Base-by-base conservation (phyloP, 2,113 vertebrate genomes). In the Ceyx melanurus region DNA sequence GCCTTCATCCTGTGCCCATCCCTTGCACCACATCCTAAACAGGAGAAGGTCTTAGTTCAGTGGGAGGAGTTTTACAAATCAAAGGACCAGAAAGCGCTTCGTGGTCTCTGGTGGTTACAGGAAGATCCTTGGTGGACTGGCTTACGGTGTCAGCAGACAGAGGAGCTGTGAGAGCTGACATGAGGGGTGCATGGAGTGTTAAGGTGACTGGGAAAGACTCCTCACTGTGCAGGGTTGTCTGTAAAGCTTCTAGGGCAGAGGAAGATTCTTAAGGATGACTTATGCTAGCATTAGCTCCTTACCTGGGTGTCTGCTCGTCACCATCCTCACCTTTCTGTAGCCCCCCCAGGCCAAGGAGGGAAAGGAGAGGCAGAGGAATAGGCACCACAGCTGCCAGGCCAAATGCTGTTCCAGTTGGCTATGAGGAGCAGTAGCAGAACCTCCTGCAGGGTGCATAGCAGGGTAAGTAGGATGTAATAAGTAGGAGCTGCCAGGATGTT, bases 171-270 rank as follows among this genome's bases (percentile, higher is more conserved):
- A 72, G 7, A 71, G 17, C 18, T 46, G 43, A 3, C 23, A 15
- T 0, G 0, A 45, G 23, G 57, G 7, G 6, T 48, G 35, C 16
- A 10, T 11, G 33, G 35, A 6, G 5, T 48, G 29, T 16, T 18
- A 25, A 10, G 4, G 10, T n/a, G 23, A 7, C 1, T 2, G 10
- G 2, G 19, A 21, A 50, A 83, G 86, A 26, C 17, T 4, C 20
- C 43, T 53, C 43, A 25, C 4, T 11, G 8, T 29, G 17, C 29
- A 54, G 23, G 6, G 4, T 3, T 64, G 5, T 29, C 48, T 86
- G 23, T 40, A 22, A 85, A 70, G 31, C 13, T 61, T 3, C 22
- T 73, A 58, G 13, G 13, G 17, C 15, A 71, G 51, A 46, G 23
- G 19, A 60, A 35, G 18, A 22, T 29, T 88, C 73, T 23, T 74